These are phyloP conservation scores for Verasper variegatus DNA, from an alignment of 2,113 vertebrate species.

Conservation along the genomic window DNA sequence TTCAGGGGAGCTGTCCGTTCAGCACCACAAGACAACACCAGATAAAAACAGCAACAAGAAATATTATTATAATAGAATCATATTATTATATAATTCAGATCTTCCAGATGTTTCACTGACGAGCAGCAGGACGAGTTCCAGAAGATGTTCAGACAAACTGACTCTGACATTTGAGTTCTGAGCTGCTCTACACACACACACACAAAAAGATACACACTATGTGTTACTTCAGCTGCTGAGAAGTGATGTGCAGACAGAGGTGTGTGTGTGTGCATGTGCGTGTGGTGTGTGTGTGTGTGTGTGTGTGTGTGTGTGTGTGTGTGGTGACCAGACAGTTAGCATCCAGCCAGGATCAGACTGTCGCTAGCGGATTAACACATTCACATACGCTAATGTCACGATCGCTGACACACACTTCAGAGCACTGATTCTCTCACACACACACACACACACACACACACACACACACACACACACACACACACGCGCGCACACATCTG, in stretches of 20 bases:
- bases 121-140: too few relatives aligned
- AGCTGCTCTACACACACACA: neutral
- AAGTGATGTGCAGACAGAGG: conserved; percentile 22
- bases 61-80: too few relatives aligned
- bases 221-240: conserved; percentile 54
- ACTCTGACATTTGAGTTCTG: too few relatives aligned
- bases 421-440: conserved; percentile 2
- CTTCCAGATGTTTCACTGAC: too few relatives aligned
- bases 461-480: too few relatives aligned
- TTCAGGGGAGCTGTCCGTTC: conserved; percentile 61
- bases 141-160: too few relatives aligned
- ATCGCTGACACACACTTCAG: conserved; percentile 1
- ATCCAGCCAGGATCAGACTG: conserved; percentile 62
- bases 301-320: conserved; percentile 29
- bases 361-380: conserved; percentile 46
- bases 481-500: too few relatives aligned
- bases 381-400: neutral
- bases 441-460: neutral
- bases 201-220: neutral
- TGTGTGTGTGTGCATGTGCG: conserved; percentile 28
- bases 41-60: neutral
- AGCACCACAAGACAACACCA: conserved; percentile 42
- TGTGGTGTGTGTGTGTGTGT: conserved; percentile 22
- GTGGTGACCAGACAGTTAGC: conserved; percentile 46
- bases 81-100: too few relatives aligned